Evolutionary conservation across 2,888 invertebrate species (phyloP), one percentile per base, ranked within the genome.

Genomic region (Chaetogeoica ovagalla): DNA sequence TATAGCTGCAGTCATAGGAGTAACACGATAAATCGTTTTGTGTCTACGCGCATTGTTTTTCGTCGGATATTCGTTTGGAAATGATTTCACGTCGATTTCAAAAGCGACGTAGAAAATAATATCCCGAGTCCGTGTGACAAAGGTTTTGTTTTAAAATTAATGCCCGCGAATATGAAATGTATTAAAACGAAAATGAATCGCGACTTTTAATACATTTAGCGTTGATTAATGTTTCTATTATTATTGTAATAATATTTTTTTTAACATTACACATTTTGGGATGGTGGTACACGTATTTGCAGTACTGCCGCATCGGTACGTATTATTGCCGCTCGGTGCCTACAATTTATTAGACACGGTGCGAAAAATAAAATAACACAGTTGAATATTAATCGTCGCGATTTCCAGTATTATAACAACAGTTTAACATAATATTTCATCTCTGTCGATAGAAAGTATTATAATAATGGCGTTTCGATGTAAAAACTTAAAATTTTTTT

Each of bases 211-310:
- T 73, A 63, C 62, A 52, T 8, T 17, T 17, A 6, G 1, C 4
- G 43, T 57, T 59, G 59, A 71, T 59, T 71, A 71, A 71, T 59
- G 43, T 59, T 59, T 43, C 57, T 23, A 21, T 73, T 73, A 62
- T 73, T 62, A 19, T n/a, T n/a, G n/a, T n/a, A n/a, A 43, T 73
- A 37, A n/a, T n/a, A n/a, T n/a, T n/a, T 73, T 73, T 73, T 73
- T 62, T 48, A 73, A 73, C 48, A 15, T 55, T 55, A 55, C 55
- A 4, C 30, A 13, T 13, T 2, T 6, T 6, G 39, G 39, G 48
- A 5, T 7, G 48, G 48, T n/a, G 48, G 48, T 6, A 6, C 55
- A 19, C 55, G 19, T 59, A 30, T 30, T 30, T 30, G 1, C 43
- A 68, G 23, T 68, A 52, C 66, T 62, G 30, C 30, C 52, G 30